These are phyloP conservation scores for Mya arenaria DNA, from an alignment of 1,140 invertebrate species.

Conservation along the genomic window DNA sequence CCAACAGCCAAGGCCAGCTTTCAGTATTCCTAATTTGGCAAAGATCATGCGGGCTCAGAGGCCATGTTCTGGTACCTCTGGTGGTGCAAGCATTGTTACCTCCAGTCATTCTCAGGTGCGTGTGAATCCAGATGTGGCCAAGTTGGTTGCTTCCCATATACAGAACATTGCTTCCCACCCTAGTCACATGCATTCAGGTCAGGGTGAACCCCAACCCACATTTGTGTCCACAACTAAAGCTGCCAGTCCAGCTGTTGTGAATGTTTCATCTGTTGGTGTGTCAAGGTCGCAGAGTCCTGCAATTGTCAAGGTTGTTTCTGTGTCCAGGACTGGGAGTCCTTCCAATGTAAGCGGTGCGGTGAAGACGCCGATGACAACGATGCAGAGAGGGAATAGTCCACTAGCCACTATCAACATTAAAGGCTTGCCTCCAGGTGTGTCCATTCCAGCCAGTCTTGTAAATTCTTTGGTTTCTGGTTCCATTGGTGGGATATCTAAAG, in stretches of 20 bases:
- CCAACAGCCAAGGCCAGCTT: not conserved
- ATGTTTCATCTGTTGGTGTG: not conserved
- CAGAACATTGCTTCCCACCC: slow-evolving; percentile 7
- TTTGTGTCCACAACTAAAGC: not conserved
- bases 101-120: slow-evolving; percentile 1
- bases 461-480: slow-evolving; percentile 52
- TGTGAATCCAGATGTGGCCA: slow-evolving; percentile 43
- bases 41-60: slow-evolving; percentile 48
- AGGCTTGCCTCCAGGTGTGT: slow-evolving; percentile 47
- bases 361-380: not conserved
- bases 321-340: slow-evolving; percentile 28
- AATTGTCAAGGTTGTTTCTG: slow-evolving; percentile 51
- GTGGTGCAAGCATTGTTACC: not conserved
- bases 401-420: slow-evolving; percentile 54
- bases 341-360: not conserved
- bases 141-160: slow-evolving; percentile 40
- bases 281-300: slow-evolving; percentile 29
- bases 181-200: not conserved
- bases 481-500: slow-evolving; percentile 43
- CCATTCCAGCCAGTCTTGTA: slow-evolving; percentile 41
- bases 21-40: slow-evolving; percentile 9
- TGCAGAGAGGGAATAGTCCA: slow-evolving; percentile 11
- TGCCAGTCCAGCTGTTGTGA: slow-evolving; percentile 11
- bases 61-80: not conserved
- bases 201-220: slow-evolving; percentile 28